These are phyloP conservation scores for Orius laevigatus DNA, from an alignment of 1,140 invertebrate species.

Conservation along the genomic window DNA sequence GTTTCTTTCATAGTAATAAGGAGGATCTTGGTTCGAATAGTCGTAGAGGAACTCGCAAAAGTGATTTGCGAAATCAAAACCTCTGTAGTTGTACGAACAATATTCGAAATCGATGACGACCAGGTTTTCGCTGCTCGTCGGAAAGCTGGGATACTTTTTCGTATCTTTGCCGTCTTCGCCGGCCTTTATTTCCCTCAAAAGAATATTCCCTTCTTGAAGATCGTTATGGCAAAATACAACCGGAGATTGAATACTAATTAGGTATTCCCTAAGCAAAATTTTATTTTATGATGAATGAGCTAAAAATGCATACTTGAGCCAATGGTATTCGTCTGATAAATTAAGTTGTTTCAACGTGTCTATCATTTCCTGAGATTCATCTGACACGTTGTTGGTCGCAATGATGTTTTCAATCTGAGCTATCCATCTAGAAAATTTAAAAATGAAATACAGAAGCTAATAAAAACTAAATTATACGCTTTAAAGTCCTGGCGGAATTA, in stretches of 20 bases:
- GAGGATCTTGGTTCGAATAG: conserved; percentile 59
- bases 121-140: conserved; percentile 23
- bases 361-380: conserved; percentile 27
- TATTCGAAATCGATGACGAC: conserved; percentile 86
- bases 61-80: conserved; percentile 90
- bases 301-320: conserved; percentile 26
- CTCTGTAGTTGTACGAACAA: conserved; percentile 80
- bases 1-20: conserved; percentile 53
- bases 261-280: conserved; percentile 25
- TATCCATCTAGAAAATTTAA: conserved; percentile 39
- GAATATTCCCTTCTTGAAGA: conserved; percentile 73
- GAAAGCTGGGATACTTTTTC: neutral
- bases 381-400: conserved; percentile 24
- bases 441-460: conserved; percentile 8
- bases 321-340: conserved; percentile 26
- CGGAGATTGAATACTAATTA: conserved; percentile 39
- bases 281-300: no score
- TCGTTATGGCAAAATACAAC: conserved; percentile 96
- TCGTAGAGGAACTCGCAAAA: conserved; percentile 89
- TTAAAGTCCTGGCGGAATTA: no score
- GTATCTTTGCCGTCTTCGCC: neutral
- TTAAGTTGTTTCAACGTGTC: conserved; percentile 25
- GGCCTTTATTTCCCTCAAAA: conserved; percentile 17
- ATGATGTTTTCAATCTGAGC: conserved; percentile 30
- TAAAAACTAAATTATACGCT: neutral